phyloP scores from a whole-genome alignment of 37 sponge, comb jelly and placozoan species.

The Beroe ovata region DNA sequence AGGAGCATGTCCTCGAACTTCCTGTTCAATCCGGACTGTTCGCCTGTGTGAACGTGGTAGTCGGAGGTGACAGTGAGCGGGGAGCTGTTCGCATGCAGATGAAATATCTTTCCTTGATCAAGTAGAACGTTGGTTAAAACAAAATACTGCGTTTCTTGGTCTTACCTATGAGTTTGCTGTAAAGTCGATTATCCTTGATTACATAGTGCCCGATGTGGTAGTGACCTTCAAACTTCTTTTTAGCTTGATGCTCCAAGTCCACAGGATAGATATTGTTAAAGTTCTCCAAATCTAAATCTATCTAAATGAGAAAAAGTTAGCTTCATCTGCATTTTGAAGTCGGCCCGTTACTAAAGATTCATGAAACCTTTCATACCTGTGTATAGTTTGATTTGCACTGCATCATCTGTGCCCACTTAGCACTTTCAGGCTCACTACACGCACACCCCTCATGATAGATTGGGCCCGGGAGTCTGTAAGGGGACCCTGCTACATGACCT shows the following conservation, averaged over 20 bases:
- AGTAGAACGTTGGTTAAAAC: too few relatives aligned
- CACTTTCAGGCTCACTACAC: slow-evolving; percentile 71
- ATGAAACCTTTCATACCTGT: slow-evolving; percentile 74
- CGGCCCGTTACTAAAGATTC: too few relatives aligned
- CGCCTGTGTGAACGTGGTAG: background rate
- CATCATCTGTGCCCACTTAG: slow-evolving; percentile 72
- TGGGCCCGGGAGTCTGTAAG: slow-evolving; percentile 71
- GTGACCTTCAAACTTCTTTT: slow-evolving; percentile 63
- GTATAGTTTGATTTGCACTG: slow-evolving; percentile 72
- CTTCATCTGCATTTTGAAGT: too few relatives aligned
- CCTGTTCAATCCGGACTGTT: slow-evolving; percentile 21
- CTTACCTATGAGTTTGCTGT: slow-evolving; percentile 33
- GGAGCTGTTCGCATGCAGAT: too few relatives aligned
- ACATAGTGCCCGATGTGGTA: slow-evolving; percentile 57
- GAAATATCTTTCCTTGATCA: too few relatives aligned
- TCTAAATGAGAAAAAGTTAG: background rate
- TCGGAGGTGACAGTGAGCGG: too few relatives aligned
- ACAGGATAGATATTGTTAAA: slow-evolving; percentile 18
- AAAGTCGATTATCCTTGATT: slow-evolving; percentile 6
- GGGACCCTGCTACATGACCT: slow-evolving; percentile 76
- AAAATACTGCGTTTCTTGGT: too few relatives aligned
- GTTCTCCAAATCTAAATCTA: slow-evolving; percentile 25
- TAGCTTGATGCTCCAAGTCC: slow-evolving; percentile 1
- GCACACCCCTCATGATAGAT: slow-evolving; percentile 76
- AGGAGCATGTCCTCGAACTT: slow-evolving; percentile 60